phyloP scores from a whole-genome alignment of 2,113 vertebrate genomes.

The Lynx canadensis region DNA sequence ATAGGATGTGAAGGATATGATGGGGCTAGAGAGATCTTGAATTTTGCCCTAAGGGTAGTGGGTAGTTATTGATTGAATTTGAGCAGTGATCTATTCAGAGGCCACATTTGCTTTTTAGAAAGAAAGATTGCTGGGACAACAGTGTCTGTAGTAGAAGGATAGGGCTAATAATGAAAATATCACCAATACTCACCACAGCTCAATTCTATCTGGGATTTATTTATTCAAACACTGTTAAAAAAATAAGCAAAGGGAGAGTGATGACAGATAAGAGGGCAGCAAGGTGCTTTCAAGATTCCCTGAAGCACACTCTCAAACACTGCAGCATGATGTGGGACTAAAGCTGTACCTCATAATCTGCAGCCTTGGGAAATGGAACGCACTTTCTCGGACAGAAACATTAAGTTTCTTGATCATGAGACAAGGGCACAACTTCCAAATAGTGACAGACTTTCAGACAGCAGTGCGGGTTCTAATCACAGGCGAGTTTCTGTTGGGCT shows the following conservation, averaged over 20 bases:
- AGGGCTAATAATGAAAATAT: background rate
- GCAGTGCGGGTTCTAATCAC: background rate
- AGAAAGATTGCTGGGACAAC: background rate
- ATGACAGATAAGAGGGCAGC: background rate
- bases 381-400: background rate
- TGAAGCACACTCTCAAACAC: background rate
- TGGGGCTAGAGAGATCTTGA: background rate
- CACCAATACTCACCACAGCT: background rate
- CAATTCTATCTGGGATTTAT: background rate
- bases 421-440: background rate
- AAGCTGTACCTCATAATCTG: background rate
- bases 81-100: background rate
- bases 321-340: background rate
- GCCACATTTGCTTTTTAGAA: constrained; percentile 14
- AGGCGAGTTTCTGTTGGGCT: background rate
- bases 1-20: background rate
- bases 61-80: background rate
- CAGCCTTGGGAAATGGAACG: background rate
- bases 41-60: background rate
- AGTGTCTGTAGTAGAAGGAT: background rate
- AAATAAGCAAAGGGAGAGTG: background rate
- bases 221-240: background rate
- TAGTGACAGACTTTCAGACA: background rate
- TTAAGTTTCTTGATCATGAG: background rate
- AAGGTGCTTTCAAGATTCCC: background rate